Evolutionary conservation across 2,113 vertebrate genomes (phyloP).

Genomic region (Tamias sibiricus): DNA sequence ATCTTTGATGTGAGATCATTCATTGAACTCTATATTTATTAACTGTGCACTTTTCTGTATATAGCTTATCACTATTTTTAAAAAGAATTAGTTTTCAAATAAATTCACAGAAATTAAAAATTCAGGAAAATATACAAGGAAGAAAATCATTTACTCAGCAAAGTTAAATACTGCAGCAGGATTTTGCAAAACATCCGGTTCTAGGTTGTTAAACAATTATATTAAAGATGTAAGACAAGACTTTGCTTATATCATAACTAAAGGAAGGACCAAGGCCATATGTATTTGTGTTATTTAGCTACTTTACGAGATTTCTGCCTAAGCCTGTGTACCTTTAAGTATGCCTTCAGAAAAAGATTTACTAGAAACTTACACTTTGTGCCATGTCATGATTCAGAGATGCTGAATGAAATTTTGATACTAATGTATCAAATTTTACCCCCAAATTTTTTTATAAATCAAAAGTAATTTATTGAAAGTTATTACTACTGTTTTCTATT

Average conservation of each 20-base stretch:
- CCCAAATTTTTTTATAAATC: not conserved
- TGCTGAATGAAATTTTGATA: not conserved
- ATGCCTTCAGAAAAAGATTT: not conserved
- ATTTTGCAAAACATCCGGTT: not conserved
- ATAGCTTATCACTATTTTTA: not conserved
- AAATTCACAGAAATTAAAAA: not conserved
- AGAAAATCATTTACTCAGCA: not conserved
- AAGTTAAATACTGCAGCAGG: not conserved
- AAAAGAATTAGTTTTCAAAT: not conserved
- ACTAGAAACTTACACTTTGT: not conserved
- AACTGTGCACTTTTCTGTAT: not conserved
- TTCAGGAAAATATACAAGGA: not conserved
- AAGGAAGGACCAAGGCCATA: not conserved
- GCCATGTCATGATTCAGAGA: not conserved
- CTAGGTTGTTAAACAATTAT: not conserved
- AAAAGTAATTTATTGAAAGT: not conserved
- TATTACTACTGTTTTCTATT: not conserved
- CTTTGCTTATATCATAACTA: not conserved
- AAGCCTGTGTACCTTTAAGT: not conserved
- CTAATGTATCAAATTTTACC: not conserved
- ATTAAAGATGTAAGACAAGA: not conserved
- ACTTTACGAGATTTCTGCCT: not conserved
- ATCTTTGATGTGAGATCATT: not conserved
- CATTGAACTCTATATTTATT: not conserved
- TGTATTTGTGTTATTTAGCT: not conserved